Conservation (phyloP, 2,113 vertebrate genomes). For the Desmodus rotundus region DNA sequence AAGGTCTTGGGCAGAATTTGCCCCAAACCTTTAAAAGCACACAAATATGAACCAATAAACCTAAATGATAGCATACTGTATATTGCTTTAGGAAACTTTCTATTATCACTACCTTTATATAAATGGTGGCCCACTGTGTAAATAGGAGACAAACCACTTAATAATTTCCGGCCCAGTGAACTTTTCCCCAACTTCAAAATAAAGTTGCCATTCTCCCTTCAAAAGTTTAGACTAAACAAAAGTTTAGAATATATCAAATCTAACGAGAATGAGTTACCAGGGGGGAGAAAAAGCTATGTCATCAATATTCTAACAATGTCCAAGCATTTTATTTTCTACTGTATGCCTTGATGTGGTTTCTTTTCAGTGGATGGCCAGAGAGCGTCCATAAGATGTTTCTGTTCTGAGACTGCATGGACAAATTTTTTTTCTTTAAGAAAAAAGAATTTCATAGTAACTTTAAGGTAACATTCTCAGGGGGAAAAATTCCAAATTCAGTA, state of each 20-base stretch:
- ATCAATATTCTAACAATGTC: not conserved
- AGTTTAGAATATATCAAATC: not conserved
- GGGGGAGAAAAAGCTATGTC: not conserved
- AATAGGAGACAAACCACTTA: conserved; percentile 52
- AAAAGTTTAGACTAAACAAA: conserved; percentile 4
- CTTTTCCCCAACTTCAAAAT: conserved; percentile 45
- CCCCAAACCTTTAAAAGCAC: conserved; percentile 55
- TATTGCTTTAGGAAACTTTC: conserved; percentile 5
- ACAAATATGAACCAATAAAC: conserved; percentile 45
- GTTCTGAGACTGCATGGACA: not conserved
- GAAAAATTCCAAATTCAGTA: conserved; percentile 22
- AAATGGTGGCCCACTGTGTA: not conserved
- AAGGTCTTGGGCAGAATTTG: conserved; percentile 39
- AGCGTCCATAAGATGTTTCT: not conserved
- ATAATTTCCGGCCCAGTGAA: conserved; percentile 37
- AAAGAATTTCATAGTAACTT: not conserved
- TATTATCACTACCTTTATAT: conserved; percentile 18
- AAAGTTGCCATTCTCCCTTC: conserved; percentile 47
- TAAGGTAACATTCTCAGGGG: conserved; percentile 30
- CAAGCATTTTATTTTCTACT: not conserved
- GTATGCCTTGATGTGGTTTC: not conserved
- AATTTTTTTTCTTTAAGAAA: not conserved
- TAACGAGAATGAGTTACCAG: not conserved
- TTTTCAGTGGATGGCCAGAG: not conserved
- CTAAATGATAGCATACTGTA: conserved; percentile 29